Evolutionary conservation across 2,113 vertebrate species (phyloP).

Genomic region (Entomyzon cyanotis): DNA sequence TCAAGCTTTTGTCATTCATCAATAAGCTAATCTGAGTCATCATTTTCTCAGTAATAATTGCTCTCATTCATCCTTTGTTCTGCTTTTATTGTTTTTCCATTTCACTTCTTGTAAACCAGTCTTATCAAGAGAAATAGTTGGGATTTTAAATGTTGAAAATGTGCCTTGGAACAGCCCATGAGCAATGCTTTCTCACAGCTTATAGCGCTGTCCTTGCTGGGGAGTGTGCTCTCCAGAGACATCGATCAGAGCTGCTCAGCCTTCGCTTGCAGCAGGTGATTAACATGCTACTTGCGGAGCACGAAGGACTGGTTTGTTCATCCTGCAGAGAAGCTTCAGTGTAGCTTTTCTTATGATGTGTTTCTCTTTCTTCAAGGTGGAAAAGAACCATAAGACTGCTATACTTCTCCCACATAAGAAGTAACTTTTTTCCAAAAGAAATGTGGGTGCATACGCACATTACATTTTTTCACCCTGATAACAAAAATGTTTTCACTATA

Average conservation of each 20-base stretch:
- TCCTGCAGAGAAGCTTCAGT: neutral
- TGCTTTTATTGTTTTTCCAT: neutral
- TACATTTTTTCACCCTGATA: neutral
- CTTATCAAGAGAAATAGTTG: neutral
- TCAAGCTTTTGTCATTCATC: constrained; percentile 20
- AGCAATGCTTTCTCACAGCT: neutral
- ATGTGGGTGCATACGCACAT: neutral
- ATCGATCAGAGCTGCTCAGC: neutral
- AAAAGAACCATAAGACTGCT: accelerated
- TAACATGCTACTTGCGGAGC: neutral
- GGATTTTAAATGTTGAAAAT: neutral
- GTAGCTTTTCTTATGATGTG: neutral
- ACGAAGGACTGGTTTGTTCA: accelerated
- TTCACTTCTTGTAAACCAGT: neutral
- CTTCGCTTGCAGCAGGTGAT: neutral
- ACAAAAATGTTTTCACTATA: neutral
- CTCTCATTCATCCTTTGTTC: constrained; percentile 7
- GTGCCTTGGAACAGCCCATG: neutral
- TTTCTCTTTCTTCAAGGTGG: neutral
- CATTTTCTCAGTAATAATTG: neutral
- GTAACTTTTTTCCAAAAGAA: neutral
- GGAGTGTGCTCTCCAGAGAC: neutral
- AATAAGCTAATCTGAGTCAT: constrained; percentile 4
- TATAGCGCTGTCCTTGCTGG: neutral
- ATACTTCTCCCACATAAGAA: neutral